Evolutionary conservation across 2,797 vertebrate species (phyloP).

Genomic region (Austrolebias charrua): DNA sequence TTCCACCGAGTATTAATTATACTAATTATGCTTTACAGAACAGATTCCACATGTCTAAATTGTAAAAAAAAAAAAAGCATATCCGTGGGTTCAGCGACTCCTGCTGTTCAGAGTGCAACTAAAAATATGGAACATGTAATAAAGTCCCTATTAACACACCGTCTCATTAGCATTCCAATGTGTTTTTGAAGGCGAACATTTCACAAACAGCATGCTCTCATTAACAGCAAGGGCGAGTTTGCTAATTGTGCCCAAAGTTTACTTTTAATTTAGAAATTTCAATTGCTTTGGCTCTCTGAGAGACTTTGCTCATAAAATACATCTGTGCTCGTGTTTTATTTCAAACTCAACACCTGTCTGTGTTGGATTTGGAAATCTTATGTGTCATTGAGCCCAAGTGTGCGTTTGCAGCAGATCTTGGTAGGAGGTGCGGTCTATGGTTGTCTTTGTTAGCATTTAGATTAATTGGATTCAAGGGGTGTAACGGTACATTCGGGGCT

Average conservation of each 20-base stretch:
- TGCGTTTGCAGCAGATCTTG: constrained; percentile 21
- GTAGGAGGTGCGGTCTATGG: background rate
- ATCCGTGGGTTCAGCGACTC: constrained; percentile 1
- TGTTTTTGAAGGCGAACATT: constrained; percentile 62
- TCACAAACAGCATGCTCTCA: constrained; percentile 65
- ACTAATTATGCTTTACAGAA: constrained; percentile 1
- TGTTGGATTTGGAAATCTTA: constrained; percentile 24
- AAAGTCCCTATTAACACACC: constrained; percentile 48
- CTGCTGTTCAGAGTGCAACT: constrained; percentile 20
- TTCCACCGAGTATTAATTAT: constrained; percentile 16
- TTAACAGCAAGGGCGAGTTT: constrained; percentile 61
- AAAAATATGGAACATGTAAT: constrained; percentile 47
- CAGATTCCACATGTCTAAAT: constrained; percentile 6
- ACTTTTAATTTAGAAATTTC: constrained; percentile 76
- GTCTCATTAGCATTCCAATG: constrained; percentile 58
- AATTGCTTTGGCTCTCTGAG: constrained; percentile 49
- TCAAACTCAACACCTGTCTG: constrained; percentile 55
- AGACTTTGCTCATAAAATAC: constrained; percentile 53
- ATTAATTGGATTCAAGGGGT: constrained; percentile 23
- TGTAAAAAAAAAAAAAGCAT: constrained; percentile 16
- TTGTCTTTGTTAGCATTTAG: constrained; percentile 4
- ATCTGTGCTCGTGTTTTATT: constrained; percentile 61
- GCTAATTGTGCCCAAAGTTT: constrained; percentile 72
- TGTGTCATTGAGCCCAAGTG: constrained; percentile 13
- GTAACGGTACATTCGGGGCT: background rate